These are phyloP conservation scores for Drosophila punjabiensis DNA, from an alignment of 1,140 invertebrate genomes.

Conservation along the genomic window DNA sequence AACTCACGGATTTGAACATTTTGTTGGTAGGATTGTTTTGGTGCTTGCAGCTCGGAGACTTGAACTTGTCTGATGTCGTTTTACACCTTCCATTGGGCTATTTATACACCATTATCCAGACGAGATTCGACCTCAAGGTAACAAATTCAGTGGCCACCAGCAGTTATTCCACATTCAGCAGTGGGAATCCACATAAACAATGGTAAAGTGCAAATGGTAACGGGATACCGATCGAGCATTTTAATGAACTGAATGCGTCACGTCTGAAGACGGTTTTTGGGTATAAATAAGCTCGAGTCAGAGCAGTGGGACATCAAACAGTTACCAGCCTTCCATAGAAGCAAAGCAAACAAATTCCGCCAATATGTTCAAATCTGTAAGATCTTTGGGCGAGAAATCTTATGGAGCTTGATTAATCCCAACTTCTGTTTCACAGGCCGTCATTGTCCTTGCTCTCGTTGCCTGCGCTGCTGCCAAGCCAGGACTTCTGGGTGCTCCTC, in stretches of 20 bases:
- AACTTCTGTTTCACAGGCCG: constrained; percentile 39
- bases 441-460: constrained; percentile 78
- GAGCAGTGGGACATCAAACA: constrained; percentile 30
- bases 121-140: constrained; percentile 17
- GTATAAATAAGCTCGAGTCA: constrained; percentile 42
- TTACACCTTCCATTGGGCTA: not conserved
- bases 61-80: constrained; percentile 38
- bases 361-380: constrained; percentile 74
- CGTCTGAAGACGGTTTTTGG: constrained; percentile 23
- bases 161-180: constrained; percentile 45
- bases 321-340: constrained; percentile 29
- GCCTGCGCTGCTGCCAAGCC: too few species aligned
- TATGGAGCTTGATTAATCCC: not conserved
- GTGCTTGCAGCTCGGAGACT: constrained; percentile 32
- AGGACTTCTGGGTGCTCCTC: too few species aligned
- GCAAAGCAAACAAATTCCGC: constrained; percentile 31
- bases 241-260: constrained; percentile 54
- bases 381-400: not conserved
- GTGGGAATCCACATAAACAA: constrained; percentile 26
- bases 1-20: constrained; percentile 70
- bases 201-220: constrained; percentile 44
- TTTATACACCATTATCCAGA: constrained; percentile 30
- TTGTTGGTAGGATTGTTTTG: constrained; percentile 32
- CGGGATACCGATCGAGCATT: constrained; percentile 43
- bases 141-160: not conserved